A percentile compares a stretch with the other conserved stretches of the same genome.
These are phyloP conservation scores for Cataglyphis livida DNA, from an alignment of 2,888 invertebrate species.

Conservation along the genomic window DNA sequence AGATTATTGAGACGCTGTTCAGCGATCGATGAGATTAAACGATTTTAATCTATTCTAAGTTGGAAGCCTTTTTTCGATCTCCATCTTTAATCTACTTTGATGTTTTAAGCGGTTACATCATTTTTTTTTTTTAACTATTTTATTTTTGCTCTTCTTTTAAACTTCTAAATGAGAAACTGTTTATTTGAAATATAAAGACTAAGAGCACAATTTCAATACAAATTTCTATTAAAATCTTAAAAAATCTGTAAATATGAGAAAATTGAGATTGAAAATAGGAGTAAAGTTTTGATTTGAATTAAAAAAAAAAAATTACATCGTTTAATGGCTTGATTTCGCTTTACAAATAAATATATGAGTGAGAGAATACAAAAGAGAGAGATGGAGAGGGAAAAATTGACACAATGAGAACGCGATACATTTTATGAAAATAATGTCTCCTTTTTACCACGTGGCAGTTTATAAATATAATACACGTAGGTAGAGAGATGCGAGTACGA, in stretches of 20 bases:
- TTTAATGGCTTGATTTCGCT: not conserved
- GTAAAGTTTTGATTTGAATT: not conserved
- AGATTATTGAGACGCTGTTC: slow-evolving; percentile 17
- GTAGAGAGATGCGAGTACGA: slow-evolving; percentile 61
- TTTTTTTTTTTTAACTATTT: not conserved
- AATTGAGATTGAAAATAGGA: not conserved
- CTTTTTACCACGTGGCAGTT: slow-evolving; percentile 30
- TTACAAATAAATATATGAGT: not conserved
- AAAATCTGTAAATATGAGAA: not conserved
- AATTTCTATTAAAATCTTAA: not conserved
- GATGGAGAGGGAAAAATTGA: not conserved
- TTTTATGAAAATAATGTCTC: slow-evolving; percentile 47
- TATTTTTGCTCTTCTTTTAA: not conserved
- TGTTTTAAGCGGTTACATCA: not conserved
- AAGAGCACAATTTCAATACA: not conserved
- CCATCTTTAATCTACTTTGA: not conserved
- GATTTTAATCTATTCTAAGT: slow-evolving; percentile 12
- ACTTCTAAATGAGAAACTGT: not conserved
- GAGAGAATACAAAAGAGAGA: not conserved
- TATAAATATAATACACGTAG: slow-evolving; percentile 41
- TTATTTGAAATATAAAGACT: not conserved
- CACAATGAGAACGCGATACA: not conserved
- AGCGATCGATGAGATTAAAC: slow-evolving; percentile 14
- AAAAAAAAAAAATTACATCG: not conserved
- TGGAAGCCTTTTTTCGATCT: not conserved